phyloP scores from a whole-genome alignment of 2,113 vertebrate genomes.

The Equus quagga region DNA sequence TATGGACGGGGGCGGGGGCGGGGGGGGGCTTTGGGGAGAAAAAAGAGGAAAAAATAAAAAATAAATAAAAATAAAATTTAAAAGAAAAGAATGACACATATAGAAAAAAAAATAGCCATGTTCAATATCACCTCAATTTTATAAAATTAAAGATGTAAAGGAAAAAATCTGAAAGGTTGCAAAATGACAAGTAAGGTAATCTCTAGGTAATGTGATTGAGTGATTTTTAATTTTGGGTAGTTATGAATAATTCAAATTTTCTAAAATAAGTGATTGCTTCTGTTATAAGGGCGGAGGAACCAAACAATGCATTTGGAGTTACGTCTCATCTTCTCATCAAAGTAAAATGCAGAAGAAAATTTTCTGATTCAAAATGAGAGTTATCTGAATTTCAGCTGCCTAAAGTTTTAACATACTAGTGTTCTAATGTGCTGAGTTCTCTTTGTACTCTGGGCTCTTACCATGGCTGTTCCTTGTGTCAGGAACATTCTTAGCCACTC shows the following conservation, averaged over 20 bases:
- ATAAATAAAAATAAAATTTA: too few species aligned
- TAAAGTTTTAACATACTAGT: not conserved
- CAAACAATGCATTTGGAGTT: not conserved
- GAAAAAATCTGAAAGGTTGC: not conserved
- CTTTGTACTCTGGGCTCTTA: not conserved
- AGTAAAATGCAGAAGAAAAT: not conserved
- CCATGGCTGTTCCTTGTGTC: not conserved
- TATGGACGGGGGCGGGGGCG: too few species aligned
- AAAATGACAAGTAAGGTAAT: not conserved
- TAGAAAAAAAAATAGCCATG: not conserved
- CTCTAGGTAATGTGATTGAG: not conserved
- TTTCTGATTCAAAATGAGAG: not conserved
- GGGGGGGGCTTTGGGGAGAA: too few species aligned
- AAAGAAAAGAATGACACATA: too few species aligned
- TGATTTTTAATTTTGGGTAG: not conserved
- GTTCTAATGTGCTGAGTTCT: not conserved
- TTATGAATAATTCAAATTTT: not conserved
- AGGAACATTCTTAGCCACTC: not conserved
- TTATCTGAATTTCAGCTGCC: not conserved
- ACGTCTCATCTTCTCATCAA: constrained; percentile 21
- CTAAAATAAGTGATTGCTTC: constrained; percentile 12
- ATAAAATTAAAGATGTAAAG: constrained; percentile 27
- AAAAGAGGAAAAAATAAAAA: too few species aligned
- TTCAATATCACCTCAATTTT: not conserved
- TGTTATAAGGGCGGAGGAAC: not conserved